Evolutionary conservation across 2,797 vertebrate species (phyloP).

Genomic region (Carduelis carduelis): DNA sequence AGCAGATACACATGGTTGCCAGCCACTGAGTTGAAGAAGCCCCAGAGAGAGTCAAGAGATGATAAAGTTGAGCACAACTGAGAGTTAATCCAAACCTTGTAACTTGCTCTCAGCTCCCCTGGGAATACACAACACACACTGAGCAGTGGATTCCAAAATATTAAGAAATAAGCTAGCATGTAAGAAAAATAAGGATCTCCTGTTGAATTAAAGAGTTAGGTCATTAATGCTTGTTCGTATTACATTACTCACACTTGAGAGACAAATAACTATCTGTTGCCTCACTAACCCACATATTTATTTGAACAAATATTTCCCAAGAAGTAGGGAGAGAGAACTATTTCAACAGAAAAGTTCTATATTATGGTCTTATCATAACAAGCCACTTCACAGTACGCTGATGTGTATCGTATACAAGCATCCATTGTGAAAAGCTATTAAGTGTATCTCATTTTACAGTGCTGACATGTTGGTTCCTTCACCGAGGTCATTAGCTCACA

Average conservation of each 20-base stretch:
- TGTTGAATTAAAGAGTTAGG: constrained; percentile 66
- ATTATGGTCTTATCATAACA: constrained; percentile 57
- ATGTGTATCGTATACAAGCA: constrained; percentile 47
- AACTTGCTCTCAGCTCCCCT: not conserved
- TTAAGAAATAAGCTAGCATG: constrained; percentile 61
- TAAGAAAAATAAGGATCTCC: constrained; percentile 68
- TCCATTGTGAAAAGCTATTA: constrained; percentile 44
- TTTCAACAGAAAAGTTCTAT: constrained; percentile 61
- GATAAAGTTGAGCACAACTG: constrained; percentile 18
- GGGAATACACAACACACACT: constrained; percentile 30
- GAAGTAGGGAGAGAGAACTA: constrained; percentile 30
- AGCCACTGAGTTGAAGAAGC: constrained; percentile 28
- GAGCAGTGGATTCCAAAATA: constrained; percentile 51
- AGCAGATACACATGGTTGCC: constrained; percentile 3
- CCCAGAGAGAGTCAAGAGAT: constrained; percentile 14
- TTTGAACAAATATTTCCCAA: constrained; percentile 64
- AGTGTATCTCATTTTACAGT: constrained; percentile 39
- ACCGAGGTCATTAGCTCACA: constrained; percentile 29
- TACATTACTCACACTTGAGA: constrained; percentile 68
- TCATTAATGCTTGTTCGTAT: constrained; percentile 63
- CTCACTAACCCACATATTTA: constrained; percentile 62
- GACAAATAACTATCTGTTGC: constrained; percentile 67
- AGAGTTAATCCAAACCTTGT: constrained; percentile 20
- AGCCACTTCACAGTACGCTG: constrained; percentile 24
- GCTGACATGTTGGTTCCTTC: constrained; percentile 37